Evolutionary conservation across 2,113 vertebrate genomes (phyloP), one percentile per base, ranked within the genome.

Genomic region (Thalassoma bifasciatum): DNA sequence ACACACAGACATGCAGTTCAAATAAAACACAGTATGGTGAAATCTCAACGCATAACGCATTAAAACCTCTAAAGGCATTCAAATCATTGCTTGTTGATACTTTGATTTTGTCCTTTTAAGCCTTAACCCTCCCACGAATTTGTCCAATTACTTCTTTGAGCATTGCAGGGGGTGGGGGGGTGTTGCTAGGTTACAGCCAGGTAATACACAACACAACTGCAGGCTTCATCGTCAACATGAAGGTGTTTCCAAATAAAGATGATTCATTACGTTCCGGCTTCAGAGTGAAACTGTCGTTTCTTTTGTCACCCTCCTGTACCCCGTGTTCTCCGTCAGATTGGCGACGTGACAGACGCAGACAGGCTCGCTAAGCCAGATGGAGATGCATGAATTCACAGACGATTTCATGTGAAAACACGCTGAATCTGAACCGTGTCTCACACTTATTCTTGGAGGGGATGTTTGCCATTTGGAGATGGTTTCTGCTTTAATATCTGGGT

Each of bases 171-270:
- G 3, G 30, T n/a, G 16, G 24, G 5, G n/a, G 70, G 30, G 80
- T 68, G 90, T 92, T 89, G 91, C 90, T 89, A 81, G 75, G 91
- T 59, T 84, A 90, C 87, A 52, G 42, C 36, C 84, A 88, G 87
- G 81, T 89, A 87, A 84, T 59, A 67, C 53, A 79, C 67, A 49
- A 16, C 37, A 62, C 56, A 52, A 63, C 44, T 34, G 13, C 49
- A 37, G 54, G n/a, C 71, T 64, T 51, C 68, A 66, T 47, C 68
- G 66, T 79, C 75, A 50, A 70, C 72, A 80, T 63, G 65, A 82
- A 74, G 52, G 69, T 83, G 75, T 87, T 81, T 85, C 61, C 69
- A 69, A 81, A 86, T 77, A 72, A 83, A 80, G 64, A 83, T 37
- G 72, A 72, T 81, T 86, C 57, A 54, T 67, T 72, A 73, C 52